Percentiles rank a stretch among this genome's conserved stretches.
These are phyloP conservation scores for Alligator sinensis DNA, from an alignment of 2,113 vertebrate genomes.

Conservation along the genomic window DNA sequence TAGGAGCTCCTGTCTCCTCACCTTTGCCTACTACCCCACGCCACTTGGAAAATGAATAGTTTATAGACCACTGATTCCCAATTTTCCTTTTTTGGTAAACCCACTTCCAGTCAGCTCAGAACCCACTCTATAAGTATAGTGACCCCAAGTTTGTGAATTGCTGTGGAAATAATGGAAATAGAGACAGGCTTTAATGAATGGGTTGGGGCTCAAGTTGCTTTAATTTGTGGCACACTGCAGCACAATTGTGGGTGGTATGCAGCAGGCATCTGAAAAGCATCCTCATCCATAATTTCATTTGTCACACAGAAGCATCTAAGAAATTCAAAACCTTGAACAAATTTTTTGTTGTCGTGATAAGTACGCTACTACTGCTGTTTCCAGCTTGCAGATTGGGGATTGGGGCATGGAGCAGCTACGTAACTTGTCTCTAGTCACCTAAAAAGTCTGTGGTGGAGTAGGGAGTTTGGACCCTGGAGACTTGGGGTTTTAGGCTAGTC, in stretches of 20 bases:
- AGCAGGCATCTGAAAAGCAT: neutral
- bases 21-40: neutral
- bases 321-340: rapidly evolving
- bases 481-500: neutral
- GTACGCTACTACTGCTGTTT: rapidly evolving
- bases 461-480: neutral
- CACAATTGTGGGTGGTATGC: neutral
- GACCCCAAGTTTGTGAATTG: too few relatives aligned
- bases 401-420: neutral
- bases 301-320: neutral
- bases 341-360: neutral
- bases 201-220: neutral
- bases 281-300: neutral
- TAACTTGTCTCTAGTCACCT: neutral
- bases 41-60: neutral
- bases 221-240: neutral
- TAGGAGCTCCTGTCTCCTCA: rapidly evolving
- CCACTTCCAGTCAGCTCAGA: too few relatives aligned
- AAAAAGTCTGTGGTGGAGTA: neutral
- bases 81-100: too few relatives aligned
- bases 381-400: rapidly evolving
- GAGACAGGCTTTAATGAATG: neutral
- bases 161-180: neutral
- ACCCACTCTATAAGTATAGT: too few relatives aligned
- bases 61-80: too few relatives aligned